Conservation (phyloP, 2,888 invertebrate species). For the Scaptomyza flava region DNA sequence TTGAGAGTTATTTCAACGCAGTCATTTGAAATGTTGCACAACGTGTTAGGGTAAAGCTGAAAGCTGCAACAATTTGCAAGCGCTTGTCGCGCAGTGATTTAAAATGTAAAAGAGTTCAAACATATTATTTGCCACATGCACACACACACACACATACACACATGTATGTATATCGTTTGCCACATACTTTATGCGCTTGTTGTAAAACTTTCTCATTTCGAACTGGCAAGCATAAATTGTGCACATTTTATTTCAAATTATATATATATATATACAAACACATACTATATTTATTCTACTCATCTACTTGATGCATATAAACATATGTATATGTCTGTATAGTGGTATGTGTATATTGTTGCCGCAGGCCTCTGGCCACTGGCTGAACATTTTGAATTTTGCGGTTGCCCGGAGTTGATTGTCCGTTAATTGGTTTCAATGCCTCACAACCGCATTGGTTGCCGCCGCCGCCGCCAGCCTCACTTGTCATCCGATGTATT, state of each 20-base stretch:
- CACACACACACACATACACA: not conserved
- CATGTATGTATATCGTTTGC: constrained; percentile 3
- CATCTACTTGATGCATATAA: constrained; percentile 3
- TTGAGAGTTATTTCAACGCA: no score
- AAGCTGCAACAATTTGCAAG: constrained; percentile 4
- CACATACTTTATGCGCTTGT: constrained; percentile 3
- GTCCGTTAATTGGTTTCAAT: constrained; percentile 74
- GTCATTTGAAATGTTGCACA: not conserved
- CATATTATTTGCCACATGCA: not conserved
- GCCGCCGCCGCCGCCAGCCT: constrained; percentile 14
- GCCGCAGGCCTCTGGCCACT: constrained; percentile 24
- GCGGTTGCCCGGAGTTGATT: constrained; percentile 71
- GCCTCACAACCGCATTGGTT: constrained; percentile 60
- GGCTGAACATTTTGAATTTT: constrained; percentile 63
- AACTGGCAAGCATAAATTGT: constrained; percentile 17
- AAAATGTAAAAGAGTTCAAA: constrained; percentile 11
- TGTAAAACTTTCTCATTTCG: constrained; percentile 34
- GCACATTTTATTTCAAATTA: constrained; percentile 25
- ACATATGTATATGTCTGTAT: not conserved
- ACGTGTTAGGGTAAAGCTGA: not conserved
- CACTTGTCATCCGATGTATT: constrained; percentile 29
- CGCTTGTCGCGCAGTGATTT: constrained; percentile 23
- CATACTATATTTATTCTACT: constrained; percentile 6
- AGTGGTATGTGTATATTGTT: not conserved
- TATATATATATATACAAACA: constrained; percentile 5